phyloP scores from a whole-genome alignment of 2,888 invertebrate genomes.

The Tetrapedia diversipes region DNA sequence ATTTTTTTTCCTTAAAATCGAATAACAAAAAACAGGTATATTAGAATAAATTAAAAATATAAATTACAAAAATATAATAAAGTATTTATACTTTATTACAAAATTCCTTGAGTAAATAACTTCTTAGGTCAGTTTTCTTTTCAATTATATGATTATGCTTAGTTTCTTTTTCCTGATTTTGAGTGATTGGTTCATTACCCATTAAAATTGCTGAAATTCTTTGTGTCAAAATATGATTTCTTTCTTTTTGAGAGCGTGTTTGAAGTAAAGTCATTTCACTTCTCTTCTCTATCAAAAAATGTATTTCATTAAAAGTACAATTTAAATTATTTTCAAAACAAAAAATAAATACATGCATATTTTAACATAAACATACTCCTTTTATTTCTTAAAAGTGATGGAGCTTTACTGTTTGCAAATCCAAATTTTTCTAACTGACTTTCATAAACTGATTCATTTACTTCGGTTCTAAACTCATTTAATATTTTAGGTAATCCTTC shows the following conservation, averaged over 20 bases:
- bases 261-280: conserved; percentile 76
- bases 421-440: conserved; percentile 77
- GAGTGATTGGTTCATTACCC: conserved; percentile 77
- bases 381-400: conserved; percentile 28
- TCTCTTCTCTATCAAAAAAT: conserved; percentile 66
- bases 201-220: conserved; percentile 82
- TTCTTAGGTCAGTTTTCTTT: conserved; percentile 61
- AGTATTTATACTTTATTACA: conserved; percentile 68
- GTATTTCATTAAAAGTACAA: neutral
- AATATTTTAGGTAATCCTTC: conserved; percentile 26
- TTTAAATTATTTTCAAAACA: neutral
- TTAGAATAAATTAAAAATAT: neutral
- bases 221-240: conserved; percentile 82
- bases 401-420: conserved; percentile 74
- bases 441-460: conserved; percentile 11
- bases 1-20: conserved; percentile 41
- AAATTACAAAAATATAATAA: conserved; percentile 4
- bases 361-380: conserved; percentile 49
- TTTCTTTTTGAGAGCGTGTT: conserved; percentile 79
- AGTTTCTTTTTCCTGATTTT: conserved; percentile 49
- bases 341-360: conserved; percentile 3
- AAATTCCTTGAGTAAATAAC: conserved; percentile 70
- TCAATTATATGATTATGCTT: conserved; percentile 13
- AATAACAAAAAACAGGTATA: neutral
- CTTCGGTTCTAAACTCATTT: neutral